phyloP scores from a whole-genome alignment of 2,113 vertebrate genomes.

The Leptobrachium ailaonicum region DNA sequence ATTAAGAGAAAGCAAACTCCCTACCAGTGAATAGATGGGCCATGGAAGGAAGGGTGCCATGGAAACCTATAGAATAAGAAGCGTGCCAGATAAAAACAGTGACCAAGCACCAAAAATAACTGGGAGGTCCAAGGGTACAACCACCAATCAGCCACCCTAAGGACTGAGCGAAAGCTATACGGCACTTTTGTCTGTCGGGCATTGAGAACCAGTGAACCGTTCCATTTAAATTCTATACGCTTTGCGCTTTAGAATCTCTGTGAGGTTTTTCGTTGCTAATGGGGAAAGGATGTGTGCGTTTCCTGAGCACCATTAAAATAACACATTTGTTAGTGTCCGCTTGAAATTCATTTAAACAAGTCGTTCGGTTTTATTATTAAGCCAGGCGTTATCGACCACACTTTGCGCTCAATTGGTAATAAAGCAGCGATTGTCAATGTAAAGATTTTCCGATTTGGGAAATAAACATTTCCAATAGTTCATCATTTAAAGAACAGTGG shows the following conservation, averaged over 20 bases:
- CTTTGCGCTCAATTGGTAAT: no score
- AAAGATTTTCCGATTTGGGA: no score
- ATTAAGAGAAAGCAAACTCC: neutral
- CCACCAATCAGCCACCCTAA: neutral
- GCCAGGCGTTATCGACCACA: no score
- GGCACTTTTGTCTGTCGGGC: neutral
- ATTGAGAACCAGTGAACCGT: constrained; percentile 1
- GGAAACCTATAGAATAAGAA: neutral
- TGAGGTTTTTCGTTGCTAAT: neutral
- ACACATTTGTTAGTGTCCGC: neutral
- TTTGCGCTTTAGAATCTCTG: neutral
- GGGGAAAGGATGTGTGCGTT: neutral
- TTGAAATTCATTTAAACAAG: neutral
- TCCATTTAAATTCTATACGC: neutral
- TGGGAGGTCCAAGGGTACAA: neutral
- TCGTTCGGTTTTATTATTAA: no score
- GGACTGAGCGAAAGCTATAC: neutral
- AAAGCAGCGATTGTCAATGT: no score
- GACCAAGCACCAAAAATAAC: neutral
- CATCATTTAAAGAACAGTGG: no score
- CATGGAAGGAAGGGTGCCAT: neutral
- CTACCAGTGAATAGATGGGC: neutral
- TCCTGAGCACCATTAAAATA: neutral
- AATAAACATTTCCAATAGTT: no score
- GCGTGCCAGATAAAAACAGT: neutral